A percentile compares a stretch with the other conserved stretches of the same genome.
These are phyloP conservation scores for Salminus brasiliensis DNA, from an alignment of 2,113 vertebrate species.

Conservation along the genomic window DNA sequence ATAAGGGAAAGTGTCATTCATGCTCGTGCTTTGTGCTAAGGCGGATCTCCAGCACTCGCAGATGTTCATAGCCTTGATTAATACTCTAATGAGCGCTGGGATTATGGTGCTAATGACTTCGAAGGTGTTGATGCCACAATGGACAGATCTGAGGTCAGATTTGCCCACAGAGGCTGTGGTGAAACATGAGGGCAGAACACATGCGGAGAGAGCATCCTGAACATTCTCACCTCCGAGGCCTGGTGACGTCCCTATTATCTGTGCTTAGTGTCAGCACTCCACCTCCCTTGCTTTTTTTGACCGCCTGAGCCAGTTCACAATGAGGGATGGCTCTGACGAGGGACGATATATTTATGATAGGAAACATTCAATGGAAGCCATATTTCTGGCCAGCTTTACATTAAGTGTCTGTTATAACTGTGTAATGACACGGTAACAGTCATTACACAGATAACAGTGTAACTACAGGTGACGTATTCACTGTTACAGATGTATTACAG, in stretches of 20 bases:
- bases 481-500: no score
- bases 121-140: constrained; percentile 33
- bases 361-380: no score
- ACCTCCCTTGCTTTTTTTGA: neutral
- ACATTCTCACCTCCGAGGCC: neutral
- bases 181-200: constrained; percentile 30
- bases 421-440: no score
- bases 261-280: neutral
- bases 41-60: constrained; percentile 40
- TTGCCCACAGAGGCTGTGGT: constrained; percentile 23
- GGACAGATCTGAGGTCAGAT: constrained; percentile 46
- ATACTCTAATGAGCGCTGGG: constrained; percentile 51
- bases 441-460: no score
- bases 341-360: no score
- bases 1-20: constrained; percentile 55
- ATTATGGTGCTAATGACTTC: constrained; percentile 45
- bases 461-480: no score
- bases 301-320: neutral
- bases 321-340: no score
- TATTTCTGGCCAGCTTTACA: no score
- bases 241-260: neutral
- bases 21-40: constrained; percentile 37
- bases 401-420: no score
- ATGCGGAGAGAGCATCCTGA: constrained; percentile 6
- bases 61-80: constrained; percentile 52